Evolutionary conservation across 2,113 vertebrate species (phyloP).

Genomic region (Pseudopodoces humilis): DNA sequence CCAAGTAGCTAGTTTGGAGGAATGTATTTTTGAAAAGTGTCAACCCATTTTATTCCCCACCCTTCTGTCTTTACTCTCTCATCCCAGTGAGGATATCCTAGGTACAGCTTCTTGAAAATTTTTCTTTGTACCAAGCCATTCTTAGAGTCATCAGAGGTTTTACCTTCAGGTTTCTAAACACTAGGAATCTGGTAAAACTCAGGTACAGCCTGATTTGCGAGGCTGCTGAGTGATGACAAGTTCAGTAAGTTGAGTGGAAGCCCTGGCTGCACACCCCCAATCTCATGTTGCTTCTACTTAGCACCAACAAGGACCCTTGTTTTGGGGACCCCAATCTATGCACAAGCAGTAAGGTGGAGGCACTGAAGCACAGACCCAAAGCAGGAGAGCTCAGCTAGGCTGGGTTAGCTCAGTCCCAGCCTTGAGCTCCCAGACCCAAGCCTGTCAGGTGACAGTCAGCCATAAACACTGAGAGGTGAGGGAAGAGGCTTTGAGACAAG

Average conservation of each 20-base stretch:
- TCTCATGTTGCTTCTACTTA: background rate
- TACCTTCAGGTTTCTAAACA: background rate
- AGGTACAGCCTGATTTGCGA: background rate
- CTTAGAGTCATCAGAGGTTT: background rate
- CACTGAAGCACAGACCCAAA: background rate
- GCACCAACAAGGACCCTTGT: background rate
- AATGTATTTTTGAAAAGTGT: background rate
- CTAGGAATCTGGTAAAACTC: background rate
- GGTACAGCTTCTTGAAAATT: background rate
- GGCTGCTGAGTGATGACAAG: background rate
- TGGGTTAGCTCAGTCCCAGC: background rate
- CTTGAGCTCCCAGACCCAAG: background rate
- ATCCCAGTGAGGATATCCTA: background rate
- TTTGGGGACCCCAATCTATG: background rate
- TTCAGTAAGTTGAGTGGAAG: background rate
- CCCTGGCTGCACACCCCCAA: background rate
- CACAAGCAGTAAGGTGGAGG: background rate
- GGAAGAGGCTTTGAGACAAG: background rate
- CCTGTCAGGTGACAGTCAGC: background rate
- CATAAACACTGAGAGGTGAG: background rate
- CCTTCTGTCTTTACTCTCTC: background rate
- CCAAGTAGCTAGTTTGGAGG: background rate
- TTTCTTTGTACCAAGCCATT: background rate
- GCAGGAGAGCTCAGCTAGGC: background rate
- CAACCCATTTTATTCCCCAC: background rate